Percentiles rank a stretch among this genome's conserved stretches.
Conservation (phyloP, 2,797 vertebrate species). For the Anguilla megastoma region DNA sequence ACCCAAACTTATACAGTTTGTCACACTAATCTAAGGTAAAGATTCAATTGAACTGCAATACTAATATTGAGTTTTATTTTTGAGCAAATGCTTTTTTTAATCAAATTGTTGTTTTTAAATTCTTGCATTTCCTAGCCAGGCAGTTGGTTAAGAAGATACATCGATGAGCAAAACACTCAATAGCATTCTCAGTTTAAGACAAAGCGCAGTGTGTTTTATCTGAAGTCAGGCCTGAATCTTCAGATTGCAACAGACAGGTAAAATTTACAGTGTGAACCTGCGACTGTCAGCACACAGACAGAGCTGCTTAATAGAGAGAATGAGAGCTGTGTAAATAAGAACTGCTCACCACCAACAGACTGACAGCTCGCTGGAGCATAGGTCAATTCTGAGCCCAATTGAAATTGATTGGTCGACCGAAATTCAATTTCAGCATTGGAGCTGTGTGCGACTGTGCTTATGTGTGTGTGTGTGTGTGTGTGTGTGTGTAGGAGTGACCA, state of each 20-base stretch:
- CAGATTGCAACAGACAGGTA: not conserved
- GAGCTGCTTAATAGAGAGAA: not conserved
- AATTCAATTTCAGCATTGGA: conserved; percentile 20
- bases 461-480: not conserved
- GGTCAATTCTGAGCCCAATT: conserved; percentile 18
- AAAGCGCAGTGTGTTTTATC: not conserved
- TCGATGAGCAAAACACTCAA: not conserved
- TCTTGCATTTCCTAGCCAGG: not conserved
- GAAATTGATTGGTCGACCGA: conserved; percentile 19
- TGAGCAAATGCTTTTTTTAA: not conserved
- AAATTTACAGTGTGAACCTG: conserved; percentile 2
- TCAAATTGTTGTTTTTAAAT: not conserved
- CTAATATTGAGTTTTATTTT: not conserved
- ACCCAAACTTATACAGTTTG: not conserved
- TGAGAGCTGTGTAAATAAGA: conserved; percentile 6
- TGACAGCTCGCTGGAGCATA: not conserved
- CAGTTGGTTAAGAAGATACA: not conserved
- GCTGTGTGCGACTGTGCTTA: not conserved
- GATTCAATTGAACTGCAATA: not conserved
- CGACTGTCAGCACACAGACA: not conserved
- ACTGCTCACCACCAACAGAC: conserved; percentile 7
- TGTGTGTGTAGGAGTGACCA: not conserved
- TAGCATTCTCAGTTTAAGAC: not conserved
- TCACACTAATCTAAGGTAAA: not conserved
- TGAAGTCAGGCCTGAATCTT: not conserved